These are phyloP conservation scores for Cryptosula pallasiana DNA, from an alignment of 2,888 invertebrate species.

Conservation along the genomic window DNA sequence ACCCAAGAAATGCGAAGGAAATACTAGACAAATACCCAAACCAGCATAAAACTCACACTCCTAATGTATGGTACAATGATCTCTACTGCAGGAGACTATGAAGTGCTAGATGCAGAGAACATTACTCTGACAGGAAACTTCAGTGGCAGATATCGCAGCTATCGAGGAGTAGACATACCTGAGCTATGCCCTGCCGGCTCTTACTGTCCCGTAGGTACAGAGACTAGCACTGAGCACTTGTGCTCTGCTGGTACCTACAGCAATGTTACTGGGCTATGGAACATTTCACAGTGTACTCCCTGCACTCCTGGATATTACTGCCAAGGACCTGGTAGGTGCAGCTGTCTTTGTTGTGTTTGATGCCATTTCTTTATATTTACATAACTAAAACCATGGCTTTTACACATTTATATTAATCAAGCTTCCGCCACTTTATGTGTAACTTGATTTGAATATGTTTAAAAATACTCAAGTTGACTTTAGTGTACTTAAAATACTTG, in stretches of 20 bases:
- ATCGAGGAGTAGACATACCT: conserved; percentile 44
- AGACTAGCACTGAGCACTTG: conserved; percentile 37
- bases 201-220: conserved; percentile 42
- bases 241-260: conserved; percentile 46
- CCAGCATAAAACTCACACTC: no score
- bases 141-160: conserved; percentile 40
- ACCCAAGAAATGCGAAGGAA: no score
- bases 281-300: conserved; percentile 40
- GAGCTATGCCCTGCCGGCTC: conserved; percentile 43
- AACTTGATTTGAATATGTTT: no score
- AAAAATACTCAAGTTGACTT: no score
- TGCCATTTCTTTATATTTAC: no score
- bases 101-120: conserved; percentile 39
- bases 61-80: no score
- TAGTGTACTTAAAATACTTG: no score
- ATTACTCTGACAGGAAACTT: conserved; percentile 39
- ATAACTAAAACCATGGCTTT: no score
- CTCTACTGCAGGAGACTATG: conserved; percentile 41
- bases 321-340: conserved; percentile 41
- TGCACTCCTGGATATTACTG: conserved; percentile 47
- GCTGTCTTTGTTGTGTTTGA: no score
- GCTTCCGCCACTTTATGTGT: no score
- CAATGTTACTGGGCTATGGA: conserved; percentile 40
- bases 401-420: neutral
- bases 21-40: no score